Conservation (phyloP, 2,797 vertebrate species). For the Phylloscopus collybita region DNA sequence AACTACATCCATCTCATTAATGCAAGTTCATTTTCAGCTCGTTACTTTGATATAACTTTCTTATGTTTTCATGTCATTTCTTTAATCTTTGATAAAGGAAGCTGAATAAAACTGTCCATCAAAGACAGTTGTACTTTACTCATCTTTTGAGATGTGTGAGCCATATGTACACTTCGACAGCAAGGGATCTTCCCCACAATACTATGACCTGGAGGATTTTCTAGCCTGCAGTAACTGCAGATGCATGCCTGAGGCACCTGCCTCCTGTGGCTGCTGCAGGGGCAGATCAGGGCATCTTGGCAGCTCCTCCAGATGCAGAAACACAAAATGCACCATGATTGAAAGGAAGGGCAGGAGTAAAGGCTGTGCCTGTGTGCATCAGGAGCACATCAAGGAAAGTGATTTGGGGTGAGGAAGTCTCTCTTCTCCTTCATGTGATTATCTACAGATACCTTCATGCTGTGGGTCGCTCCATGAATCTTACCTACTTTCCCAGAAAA, state of each 20-base stretch:
- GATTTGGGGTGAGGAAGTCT: not conserved
- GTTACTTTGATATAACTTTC: not conserved
- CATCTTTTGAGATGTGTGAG: not conserved
- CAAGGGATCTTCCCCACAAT: not conserved
- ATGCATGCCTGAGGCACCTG: not conserved
- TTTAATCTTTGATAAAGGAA: not conserved
- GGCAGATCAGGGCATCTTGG: not conserved
- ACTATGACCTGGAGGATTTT: not conserved
- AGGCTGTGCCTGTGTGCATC: fast-evolving
- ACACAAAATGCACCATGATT: not conserved
- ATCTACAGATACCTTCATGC: not conserved
- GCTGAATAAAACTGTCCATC: not conserved
- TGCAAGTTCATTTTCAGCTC: conserved; percentile 33
- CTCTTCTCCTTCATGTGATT: not conserved
- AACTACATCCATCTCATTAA: not conserved
- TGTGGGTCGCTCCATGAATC: not conserved
- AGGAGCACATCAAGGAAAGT: not conserved
- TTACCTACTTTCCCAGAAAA: not conserved
- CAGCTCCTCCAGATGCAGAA: not conserved
- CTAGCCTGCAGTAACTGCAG: not conserved
- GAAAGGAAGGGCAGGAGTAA: not conserved
- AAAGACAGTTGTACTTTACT: not conserved
- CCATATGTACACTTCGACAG: not conserved
- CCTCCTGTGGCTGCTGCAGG: not conserved
- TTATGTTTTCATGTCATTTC: not conserved